Conservation (phyloP, 2,113 vertebrate species). For the Passer domesticus region DNA sequence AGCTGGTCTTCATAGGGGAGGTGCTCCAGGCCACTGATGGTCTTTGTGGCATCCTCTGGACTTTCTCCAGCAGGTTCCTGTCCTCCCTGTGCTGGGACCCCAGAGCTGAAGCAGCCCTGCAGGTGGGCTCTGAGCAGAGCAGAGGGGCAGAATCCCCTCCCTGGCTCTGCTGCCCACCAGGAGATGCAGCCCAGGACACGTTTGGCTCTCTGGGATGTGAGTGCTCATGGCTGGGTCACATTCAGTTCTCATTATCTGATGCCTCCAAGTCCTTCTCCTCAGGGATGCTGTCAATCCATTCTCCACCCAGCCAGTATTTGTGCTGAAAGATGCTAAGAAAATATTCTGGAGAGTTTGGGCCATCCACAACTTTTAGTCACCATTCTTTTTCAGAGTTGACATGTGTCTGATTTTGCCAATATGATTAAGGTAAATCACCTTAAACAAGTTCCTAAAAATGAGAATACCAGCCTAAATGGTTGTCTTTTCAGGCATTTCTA, state of each 20-base stretch:
- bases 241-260: neutral
- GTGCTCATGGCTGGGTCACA: fast-evolving
- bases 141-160: neutral
- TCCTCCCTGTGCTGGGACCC: neutral
- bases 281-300: neutral
- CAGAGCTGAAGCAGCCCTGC: neutral
- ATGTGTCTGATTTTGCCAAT: neutral
- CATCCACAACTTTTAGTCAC: neutral
- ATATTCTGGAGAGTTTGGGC: neutral
- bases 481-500: neutral
- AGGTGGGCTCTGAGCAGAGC: neutral
- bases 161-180: neutral
- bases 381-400: neutral
- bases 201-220: fast-evolving
- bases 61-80: fast-evolving
- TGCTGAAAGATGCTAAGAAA: neutral
- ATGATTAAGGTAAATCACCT: neutral
- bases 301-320: neutral
- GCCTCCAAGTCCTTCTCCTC: neutral
- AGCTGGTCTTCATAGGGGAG: neutral
- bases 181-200: neutral
- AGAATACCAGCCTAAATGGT: neutral
- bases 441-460: neutral
- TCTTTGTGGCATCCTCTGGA: neutral
- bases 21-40: fast-evolving